phyloP scores from a whole-genome alignment of 1,140 invertebrate species.

The Physella acuta region DNA sequence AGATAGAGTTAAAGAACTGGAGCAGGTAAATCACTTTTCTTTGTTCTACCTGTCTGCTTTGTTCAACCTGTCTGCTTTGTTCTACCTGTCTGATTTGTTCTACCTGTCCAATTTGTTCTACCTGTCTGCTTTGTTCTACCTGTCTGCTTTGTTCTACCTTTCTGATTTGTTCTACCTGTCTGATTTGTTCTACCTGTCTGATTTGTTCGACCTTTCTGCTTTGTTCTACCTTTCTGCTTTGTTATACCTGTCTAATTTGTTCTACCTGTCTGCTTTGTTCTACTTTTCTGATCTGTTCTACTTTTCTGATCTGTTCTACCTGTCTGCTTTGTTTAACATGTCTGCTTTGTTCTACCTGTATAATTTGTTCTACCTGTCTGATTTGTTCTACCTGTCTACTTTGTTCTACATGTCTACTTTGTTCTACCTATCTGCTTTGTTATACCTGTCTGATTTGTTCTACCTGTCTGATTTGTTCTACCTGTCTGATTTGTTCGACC shows the following conservation, averaged over 20 bases:
- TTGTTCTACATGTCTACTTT: neutral
- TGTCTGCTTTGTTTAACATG: neutral
- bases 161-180: neutral
- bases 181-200: neutral
- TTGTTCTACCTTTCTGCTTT: neutral
- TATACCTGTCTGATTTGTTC: neutral
- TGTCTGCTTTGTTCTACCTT: neutral
- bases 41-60: neutral
- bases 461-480: neutral
- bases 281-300: neutral
- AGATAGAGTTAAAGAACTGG: conserved; percentile 67
- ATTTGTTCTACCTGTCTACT: neutral
- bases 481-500: neutral
- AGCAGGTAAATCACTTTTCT: conserved; percentile 53
- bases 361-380: neutral
- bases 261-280: neutral
- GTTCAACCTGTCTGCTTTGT: neutral
- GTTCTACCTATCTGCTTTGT: neutral
- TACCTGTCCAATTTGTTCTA: conserved; percentile 8
- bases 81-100: neutral
- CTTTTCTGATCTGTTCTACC: neutral
- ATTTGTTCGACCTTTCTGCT: neutral
- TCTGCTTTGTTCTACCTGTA: neutral
- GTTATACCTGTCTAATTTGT: neutral
- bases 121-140: conserved; percentile 17